A percentile compares a stretch with the other conserved stretches of the same genome.
Conservation (phyloP, 2,888 invertebrate genomes). For the Scaptomyza caliginosa region DNA sequence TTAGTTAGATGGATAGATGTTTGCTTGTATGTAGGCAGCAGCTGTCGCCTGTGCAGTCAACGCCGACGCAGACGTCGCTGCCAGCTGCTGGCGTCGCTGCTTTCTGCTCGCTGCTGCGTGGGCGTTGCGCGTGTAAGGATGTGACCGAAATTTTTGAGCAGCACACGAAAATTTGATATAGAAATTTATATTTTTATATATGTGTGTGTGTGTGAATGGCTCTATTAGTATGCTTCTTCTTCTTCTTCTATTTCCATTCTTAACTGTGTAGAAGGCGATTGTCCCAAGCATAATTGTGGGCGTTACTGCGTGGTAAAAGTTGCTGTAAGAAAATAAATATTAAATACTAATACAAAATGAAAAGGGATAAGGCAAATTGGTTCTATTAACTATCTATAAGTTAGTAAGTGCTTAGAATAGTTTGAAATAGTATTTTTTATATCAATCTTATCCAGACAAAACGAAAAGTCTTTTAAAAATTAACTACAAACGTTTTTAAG, state of each 20-base stretch:
- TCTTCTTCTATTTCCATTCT: constrained; percentile 16
- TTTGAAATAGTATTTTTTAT: no score
- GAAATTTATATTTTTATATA: constrained; percentile 45
- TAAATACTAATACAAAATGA: constrained; percentile 38
- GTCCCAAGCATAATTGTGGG: constrained; percentile 48
- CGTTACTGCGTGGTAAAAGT: constrained; percentile 37
- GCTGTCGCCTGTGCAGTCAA: constrained; percentile 59
- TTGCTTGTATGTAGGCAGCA: constrained; percentile 24
- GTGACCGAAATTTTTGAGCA: constrained; percentile 76
- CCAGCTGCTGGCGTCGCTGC: constrained; percentile 3
- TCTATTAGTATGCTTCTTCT: constrained; percentile 54
- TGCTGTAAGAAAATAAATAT: background rate
- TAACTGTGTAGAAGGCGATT: constrained; percentile 6
- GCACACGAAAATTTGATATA: constrained; percentile 74
- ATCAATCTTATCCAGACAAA: no score
- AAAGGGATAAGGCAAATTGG: background rate
- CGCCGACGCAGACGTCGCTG: constrained; percentile 12
- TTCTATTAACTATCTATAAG: no score
- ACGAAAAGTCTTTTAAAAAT: no score
- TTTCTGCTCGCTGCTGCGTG: constrained; percentile 43
- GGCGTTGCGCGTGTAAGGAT: constrained; percentile 78
- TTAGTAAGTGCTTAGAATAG: no score
- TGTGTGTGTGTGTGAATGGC: constrained; percentile 30
- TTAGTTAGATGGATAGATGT: constrained; percentile 10
- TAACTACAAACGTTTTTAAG: no score